Conservation (phyloP, 2,888 invertebrate species). For the Apamea epomidion region DNA sequence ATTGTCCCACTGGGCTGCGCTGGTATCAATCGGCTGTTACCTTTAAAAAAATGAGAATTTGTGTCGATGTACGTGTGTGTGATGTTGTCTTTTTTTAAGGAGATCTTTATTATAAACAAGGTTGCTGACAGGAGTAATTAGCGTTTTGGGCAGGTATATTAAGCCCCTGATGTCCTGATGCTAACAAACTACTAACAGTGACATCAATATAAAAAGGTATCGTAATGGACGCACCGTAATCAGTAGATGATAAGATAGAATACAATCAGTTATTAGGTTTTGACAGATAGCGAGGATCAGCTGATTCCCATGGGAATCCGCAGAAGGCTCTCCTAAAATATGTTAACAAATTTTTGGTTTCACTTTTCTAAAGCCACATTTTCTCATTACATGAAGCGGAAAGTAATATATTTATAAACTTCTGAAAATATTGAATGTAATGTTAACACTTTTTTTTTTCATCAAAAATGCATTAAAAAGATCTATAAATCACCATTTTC, state of each 20-base stretch:
- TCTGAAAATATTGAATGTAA: neutral
- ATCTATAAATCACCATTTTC: neutral
- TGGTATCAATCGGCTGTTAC: conserved; percentile 23
- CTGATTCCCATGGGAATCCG: too few species aligned
- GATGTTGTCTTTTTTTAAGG: neutral
- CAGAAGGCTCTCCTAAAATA: neutral
- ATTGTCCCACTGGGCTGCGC: neutral
- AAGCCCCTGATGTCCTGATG: neutral
- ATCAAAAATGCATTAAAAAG: neutral
- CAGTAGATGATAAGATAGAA: conserved; percentile 20
- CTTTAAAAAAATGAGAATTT: conserved; percentile 8
- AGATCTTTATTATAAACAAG: neutral
- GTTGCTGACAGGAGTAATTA: neutral
- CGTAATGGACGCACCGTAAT: neutral
- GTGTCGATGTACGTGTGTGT: neutral
- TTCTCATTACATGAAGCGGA: neutral
- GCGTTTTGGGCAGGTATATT: neutral
- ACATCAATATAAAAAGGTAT: neutral
- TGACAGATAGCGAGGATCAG: neutral
- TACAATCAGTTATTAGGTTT: neutral
- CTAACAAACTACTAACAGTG: neutral
- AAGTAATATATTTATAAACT: neutral
- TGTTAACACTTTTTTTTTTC: neutral
- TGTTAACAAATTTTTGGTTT: neutral
- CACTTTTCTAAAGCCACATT: neutral